phyloP scores from a whole-genome alignment of 2,797 vertebrate species.

The Rhincodon typus region DNA sequence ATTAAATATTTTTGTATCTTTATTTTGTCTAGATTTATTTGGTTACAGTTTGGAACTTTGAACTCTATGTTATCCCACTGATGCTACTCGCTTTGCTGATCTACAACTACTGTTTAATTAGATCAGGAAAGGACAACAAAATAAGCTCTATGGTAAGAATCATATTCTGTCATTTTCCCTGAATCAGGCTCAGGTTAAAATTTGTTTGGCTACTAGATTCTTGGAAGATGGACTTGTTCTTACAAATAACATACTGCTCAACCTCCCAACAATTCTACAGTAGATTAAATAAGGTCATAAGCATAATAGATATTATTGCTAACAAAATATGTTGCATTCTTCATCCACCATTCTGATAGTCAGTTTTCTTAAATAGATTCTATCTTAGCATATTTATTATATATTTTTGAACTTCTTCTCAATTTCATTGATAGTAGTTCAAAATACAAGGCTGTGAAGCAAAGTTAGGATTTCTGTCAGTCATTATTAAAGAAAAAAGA shows the following conservation, averaged over 20 bases:
- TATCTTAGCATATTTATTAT: background rate
- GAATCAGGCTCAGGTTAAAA: slow-evolving; percentile 9
- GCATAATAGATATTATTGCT: background rate
- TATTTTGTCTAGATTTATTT: slow-evolving; percentile 76
- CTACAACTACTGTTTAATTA: slow-evolving; percentile 90
- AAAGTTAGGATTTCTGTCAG: background rate
- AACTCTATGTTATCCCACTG: slow-evolving; percentile 94
- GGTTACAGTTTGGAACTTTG: slow-evolving; percentile 95
- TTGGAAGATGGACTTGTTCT: background rate
- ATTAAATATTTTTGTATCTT: slow-evolving; percentile 45
- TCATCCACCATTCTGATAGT: background rate
- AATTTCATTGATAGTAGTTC: background rate
- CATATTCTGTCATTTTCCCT: slow-evolving; percentile 6
- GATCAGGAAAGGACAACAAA: slow-evolving; percentile 85
- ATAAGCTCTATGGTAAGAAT: slow-evolving; percentile 80
- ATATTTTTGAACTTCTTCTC: background rate
- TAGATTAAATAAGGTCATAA: background rate
- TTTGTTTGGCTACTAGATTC: background rate
- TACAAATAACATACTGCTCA: background rate
- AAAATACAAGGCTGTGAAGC: slow-evolving; percentile 9
- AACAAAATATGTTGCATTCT: background rate
- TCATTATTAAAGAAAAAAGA: background rate
- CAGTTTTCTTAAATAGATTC: background rate
- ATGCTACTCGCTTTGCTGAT: slow-evolving; percentile 76
- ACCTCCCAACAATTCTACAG: background rate